Base-by-base conservation (phyloP, 1,140 invertebrate species). In the Drosophila mojavensis region DNA sequence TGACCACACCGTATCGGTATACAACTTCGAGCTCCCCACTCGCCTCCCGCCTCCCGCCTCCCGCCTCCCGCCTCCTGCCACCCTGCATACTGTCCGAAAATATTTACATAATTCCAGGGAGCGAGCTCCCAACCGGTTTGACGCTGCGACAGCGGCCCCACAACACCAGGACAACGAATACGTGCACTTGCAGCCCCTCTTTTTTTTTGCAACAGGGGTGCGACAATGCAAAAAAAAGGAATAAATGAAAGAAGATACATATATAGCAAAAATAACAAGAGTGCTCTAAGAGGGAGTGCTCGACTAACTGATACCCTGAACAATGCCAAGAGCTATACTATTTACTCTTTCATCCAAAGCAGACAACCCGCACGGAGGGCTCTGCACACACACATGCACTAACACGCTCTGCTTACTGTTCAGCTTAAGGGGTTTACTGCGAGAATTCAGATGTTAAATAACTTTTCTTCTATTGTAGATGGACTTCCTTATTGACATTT, bases 51-150 rank as follows among this genome's bases (percentile, higher is more conserved):
- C 0, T 17, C 17, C 17, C 17, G 17, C 17, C 0, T 17, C 17
- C 17, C 17, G 17, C 0, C 17, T 17, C 17, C 17, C 17, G 17
- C 17, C 17, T 17, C 17, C 17, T 17, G 17, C 17, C 17, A 17
- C 17, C 17, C 17, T 17, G 33, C 20, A 39, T 10, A 45, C 24
- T 17, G n/a, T 24, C 43, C 39, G 11, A 24, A 63, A 45, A 20
- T 53, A 64, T 75, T 70, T 63, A 75, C 72, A 75, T 75, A 70
- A 70, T 70, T 36, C 58, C 28, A 17, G 64, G 13, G 33, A 11
- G 10, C 17, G 33, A 11, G 10, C 17, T 33, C 10, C 28, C 26
- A 65, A 72, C 69, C 69, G 62, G 69, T 66, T 66, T 33, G 17
- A 36, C 17, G 15, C 43, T 47, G 43, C 45, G n/a, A 17, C 65